Conservation (phyloP, 2,797 vertebrate genomes). For the Typhlichthys subterraneus region DNA sequence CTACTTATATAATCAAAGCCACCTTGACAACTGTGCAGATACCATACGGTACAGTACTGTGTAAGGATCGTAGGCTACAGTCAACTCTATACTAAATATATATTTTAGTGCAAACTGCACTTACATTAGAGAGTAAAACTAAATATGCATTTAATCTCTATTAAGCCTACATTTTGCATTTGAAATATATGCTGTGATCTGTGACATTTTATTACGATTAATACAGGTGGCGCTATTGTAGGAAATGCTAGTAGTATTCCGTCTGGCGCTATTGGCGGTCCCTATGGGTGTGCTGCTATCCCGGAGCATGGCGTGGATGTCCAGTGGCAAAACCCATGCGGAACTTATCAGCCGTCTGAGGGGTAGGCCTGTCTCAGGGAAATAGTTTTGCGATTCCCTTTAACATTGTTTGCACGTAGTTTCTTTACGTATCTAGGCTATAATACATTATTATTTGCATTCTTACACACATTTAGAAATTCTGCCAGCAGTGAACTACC, state of each 20-base stretch:
- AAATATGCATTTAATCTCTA: not conserved
- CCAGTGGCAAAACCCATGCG: constrained; percentile 85
- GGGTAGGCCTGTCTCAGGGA: constrained; percentile 65
- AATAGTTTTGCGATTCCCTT: not conserved
- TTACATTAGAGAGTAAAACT: not conserved
- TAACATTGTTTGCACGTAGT: no score
- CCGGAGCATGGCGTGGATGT: constrained; percentile 91
- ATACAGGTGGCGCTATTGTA: constrained; percentile 45
- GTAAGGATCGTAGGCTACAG: no score
- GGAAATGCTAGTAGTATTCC: constrained; percentile 78
- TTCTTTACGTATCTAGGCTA: not conserved
- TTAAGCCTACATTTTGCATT: not conserved
- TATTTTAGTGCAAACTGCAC: not conserved
- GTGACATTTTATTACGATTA: constrained; percentile 13
- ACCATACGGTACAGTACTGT: not conserved
- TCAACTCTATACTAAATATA: no score
- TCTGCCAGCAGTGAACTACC: not conserved
- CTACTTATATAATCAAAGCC: not conserved
- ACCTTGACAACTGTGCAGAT: not conserved
- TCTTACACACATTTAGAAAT: not conserved
- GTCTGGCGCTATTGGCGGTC: constrained; percentile 71
- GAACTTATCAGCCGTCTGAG: constrained; percentile 87
- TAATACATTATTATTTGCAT: not conserved
- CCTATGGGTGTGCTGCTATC: constrained; percentile 88
- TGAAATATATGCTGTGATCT: not conserved